Base-by-base conservation (phyloP, 2,888 invertebrate species). In the Dysmachus trigonus region DNA sequence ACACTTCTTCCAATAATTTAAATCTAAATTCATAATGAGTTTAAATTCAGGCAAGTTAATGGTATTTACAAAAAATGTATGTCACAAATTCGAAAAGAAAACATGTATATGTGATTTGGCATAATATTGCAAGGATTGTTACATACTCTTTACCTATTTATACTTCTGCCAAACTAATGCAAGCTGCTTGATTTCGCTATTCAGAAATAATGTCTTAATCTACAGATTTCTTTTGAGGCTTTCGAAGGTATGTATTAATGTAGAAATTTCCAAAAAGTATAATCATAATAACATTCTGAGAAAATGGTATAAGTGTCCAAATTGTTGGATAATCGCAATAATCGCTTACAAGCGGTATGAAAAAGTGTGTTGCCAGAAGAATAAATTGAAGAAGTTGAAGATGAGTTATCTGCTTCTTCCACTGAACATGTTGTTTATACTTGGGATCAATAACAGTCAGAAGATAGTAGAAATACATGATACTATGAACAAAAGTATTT, bases 381-480 rank as follows among this genome's bases (percentile, higher is more conserved):
- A 94, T 91, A 89, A 96, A 96, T 90, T 96, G 96, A 0, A 95
- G 94, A 90, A 98, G 94, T 92, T 98, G 98, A 89, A 97, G 90
- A 90, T 96, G 96, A 0, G 98, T 98, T 87, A 98, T 95, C 89
- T 96, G 94, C 88, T 96, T 96, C 90, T 98, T 98, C 95, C 97
- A 96, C 96, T 96, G 96, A 0, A 95, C 91, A 84, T 95, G 95
- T 86, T 95, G 93, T 88, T 95, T 95, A 89, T 95, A 93, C 76
- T 93, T 93, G 0, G 96, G 96, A 72, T 95, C 93, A 86, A 95
- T 92, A 0, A 97, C 96, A 0, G 96, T 94, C 87, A 96, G 90
- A 13, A 97, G 93, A 90, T 98, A 98, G 91, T 98, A 96, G 0
- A 93, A 92, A 90, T 98, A 98, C 97, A 98, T 97, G 33, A 97